Base-by-base conservation (phyloP, 2,888 invertebrate species). In the Tenthredo livida region DNA sequence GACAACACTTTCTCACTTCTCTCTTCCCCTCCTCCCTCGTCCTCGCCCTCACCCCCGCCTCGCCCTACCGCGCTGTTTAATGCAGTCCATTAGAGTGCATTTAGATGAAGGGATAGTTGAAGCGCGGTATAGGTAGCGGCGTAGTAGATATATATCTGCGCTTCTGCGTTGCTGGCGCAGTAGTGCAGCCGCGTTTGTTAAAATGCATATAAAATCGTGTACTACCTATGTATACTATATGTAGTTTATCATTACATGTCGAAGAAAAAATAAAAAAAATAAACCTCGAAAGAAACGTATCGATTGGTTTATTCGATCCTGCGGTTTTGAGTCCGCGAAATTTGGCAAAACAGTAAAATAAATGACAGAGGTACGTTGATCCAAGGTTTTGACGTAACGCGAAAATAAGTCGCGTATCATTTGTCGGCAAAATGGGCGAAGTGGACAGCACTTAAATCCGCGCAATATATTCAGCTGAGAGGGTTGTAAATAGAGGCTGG, bases 51-150 rank as follows among this genome's bases (percentile, higher is more conserved):
- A 33, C 33, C 33, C 33, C 33, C 33, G 87, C 87, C 87, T 88
- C 86, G 86, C 85, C 87, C 80, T 86, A 86, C 87, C 91, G 88
- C 89, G 90, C 91, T 91, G 90, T 93, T 93, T 93, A 93, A 93
- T 93, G 92, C 93, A 93, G 92, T 93, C 93, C 93, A 93, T 93
- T 93, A 93, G 93, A 92, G 93, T 92, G 92, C 93, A 93, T 93
- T 92, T 93, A 93, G 93, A 93, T 93, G 92, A 90, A 83, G 91
- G 91, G 92, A 93, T 93, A 92, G 93, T 92, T 92, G 92, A 92
- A 92, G 91, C 91, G 89, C 88, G 90, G 87, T 80, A 80, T 80
- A 80, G 78, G 58, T 61, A 80, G 37, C 78, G 78, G 29, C 25
- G n/a, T 80, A 80, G n/a, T 80, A 80, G 78, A 80, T 80, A 80